Conservation (phyloP, 2,797 vertebrate species). For the Sebastes miniatus region DNA sequence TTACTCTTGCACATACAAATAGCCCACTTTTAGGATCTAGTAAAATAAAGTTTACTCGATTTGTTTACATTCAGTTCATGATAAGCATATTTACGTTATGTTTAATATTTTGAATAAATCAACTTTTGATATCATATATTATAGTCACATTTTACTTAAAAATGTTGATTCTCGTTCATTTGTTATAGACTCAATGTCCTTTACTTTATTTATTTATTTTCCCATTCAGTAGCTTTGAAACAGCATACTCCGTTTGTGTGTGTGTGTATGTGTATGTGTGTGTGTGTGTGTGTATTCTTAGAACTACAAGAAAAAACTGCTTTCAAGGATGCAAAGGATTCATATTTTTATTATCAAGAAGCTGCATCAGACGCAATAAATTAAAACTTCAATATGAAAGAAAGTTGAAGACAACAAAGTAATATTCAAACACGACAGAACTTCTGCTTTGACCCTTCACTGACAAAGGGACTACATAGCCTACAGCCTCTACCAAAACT, state of each 20-base stretch:
- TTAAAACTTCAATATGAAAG: conserved; percentile 11
- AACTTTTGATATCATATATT: neutral
- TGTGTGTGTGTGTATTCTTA: neutral
- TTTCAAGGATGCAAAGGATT: conserved; percentile 5
- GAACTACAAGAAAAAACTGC: neutral
- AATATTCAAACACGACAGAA: neutral
- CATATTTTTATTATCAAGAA: conserved; percentile 13
- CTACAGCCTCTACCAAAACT: neutral
- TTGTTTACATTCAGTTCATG: no score
- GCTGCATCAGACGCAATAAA: conserved; percentile 14
- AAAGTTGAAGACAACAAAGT: neutral
- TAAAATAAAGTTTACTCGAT: no score
- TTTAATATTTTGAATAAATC: no score
- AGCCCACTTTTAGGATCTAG: no score
- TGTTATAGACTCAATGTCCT: neutral
- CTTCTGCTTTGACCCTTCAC: neutral
- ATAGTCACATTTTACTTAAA: neutral
- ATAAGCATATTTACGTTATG: no score
- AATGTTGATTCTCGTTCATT: neutral
- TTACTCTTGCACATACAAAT: no score
- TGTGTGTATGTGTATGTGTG: neutral
- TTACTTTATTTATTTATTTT: neutral
- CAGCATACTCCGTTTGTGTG: neutral
- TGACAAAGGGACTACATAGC: neutral
- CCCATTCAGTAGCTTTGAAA: neutral